These are phyloP conservation scores for Electrona antarctica DNA, from an alignment of 2,113 vertebrate species.

Conservation along the genomic window DNA sequence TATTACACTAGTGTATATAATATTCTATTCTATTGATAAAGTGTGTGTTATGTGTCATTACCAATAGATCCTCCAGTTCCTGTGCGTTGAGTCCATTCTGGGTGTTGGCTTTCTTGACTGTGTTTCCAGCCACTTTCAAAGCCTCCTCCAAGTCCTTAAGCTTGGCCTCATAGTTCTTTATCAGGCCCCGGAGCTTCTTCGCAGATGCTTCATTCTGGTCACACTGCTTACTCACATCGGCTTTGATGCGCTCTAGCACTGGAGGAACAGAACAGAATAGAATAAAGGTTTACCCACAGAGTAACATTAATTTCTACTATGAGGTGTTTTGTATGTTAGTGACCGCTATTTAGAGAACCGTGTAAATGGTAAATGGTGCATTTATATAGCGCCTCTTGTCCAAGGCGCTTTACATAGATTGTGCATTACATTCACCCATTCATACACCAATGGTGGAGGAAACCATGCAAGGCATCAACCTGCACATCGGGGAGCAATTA, in stretches of 20 bases:
- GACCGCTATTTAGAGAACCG: no score
- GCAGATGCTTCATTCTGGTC: conserved; percentile 78
- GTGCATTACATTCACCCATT: no score
- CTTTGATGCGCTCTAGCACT: conserved; percentile 86
- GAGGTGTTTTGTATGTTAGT: no score
- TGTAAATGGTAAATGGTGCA: no score
- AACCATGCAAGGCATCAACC: no score
- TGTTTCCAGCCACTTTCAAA: conserved; percentile 75
- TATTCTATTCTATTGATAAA: background rate
- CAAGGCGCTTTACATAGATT: no score
- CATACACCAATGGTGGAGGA: no score
- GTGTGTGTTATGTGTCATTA: conserved; percentile 53
- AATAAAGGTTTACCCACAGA: background rate
- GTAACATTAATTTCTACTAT: no score
- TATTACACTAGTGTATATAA: background rate
- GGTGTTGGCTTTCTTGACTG: conserved; percentile 81
- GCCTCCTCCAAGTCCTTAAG: conserved; percentile 82
- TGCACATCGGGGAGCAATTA: no score
- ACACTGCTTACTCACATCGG: conserved; percentile 77
- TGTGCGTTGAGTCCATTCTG: conserved; percentile 84
- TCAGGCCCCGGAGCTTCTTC: conserved; percentile 73
- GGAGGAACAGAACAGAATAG: conserved; percentile 27
- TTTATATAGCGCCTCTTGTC: no score
- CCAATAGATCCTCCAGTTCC: conserved; percentile 82
- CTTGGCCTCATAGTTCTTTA: conserved; percentile 84